A percentile compares a stretch with the other conserved stretches of the same genome.
phyloP scores from a whole-genome alignment of 2,797 vertebrate genomes.

The Melanotaenia parkinsoni region DNA sequence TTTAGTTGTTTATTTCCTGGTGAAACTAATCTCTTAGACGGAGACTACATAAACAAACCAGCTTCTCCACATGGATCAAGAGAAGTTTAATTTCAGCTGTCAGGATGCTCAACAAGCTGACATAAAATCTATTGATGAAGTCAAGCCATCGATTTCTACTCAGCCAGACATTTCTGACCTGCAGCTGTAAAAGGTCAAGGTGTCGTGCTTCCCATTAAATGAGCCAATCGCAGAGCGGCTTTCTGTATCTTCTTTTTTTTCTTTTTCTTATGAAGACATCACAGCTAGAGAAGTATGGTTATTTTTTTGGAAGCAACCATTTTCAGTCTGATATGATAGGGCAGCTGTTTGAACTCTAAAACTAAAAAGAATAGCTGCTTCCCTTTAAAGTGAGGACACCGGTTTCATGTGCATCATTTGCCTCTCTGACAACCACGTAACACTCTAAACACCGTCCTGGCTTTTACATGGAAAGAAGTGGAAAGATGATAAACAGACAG shows the following conservation, averaged over 20 bases:
- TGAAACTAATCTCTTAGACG: background rate
- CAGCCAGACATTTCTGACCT: slow-evolving; percentile 43
- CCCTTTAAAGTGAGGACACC: background rate
- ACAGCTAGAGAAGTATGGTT: background rate
- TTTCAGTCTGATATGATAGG: background rate
- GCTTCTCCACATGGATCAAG: slow-evolving; percentile 22
- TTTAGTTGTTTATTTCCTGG: background rate
- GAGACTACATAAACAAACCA: background rate
- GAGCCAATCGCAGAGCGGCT: slow-evolving; percentile 37
- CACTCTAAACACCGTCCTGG: background rate
- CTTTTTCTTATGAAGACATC: background rate
- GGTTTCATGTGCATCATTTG: background rate
- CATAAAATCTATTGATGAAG: slow-evolving; percentile 65
- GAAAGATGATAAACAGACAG: background rate
- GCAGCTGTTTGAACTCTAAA: background rate
- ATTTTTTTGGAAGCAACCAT: background rate
- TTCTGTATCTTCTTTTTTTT: slow-evolving; percentile 7
- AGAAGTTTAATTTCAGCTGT: slow-evolving; percentile 23
- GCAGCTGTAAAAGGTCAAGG: slow-evolving; percentile 55
- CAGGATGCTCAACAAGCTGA: slow-evolving; percentile 20
- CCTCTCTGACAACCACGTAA: background rate
- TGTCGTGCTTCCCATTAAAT: slow-evolving; percentile 35
- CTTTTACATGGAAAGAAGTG: background rate
- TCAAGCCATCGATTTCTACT: slow-evolving; percentile 60
- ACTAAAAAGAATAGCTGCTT: background rate